Evolutionary conservation across 2,113 vertebrate genomes (phyloP), one percentile per base, ranked within the genome.

Genomic region (Tylochromis polylepis): DNA sequence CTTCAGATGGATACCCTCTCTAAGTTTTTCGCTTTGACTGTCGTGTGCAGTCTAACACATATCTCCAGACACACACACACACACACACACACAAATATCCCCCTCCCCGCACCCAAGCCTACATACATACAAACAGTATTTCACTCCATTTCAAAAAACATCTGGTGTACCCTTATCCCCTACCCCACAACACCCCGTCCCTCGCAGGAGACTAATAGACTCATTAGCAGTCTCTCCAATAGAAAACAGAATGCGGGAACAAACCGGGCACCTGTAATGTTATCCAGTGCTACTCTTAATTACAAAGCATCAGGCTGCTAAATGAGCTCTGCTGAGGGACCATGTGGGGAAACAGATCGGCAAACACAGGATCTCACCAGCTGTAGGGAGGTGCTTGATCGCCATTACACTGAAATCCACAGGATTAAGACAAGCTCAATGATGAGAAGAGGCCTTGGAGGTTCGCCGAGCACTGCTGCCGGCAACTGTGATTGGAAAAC

Each of bases 141-240:
- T 85, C 62, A 85, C 51, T 60, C 36, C 65, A 95, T 95, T 89
- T 93, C 90, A 95, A 46, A 86, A 94, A 95, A 95, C 94, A 95
- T 93, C 95, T 97, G 92, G 56, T 24, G 38, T 84, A 75, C 72
- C 82, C 46, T 86, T 94, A 93, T 70, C 82, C 81, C 27, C 18
- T 5, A 72, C n/a, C 11, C 5, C 78, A 38, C 5, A 20, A 49
- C 56, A 43, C 22, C 41, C 55, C 31, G 58, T 90, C 95, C 89
- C 91, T 94, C 85, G 87, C 90, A 92, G 93, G 93, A 96, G 96
- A 96, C 85, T 95, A 95, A 94, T 83, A 89, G 89, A 95, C 89
- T 96, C 83, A 86, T 96, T 96, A 95, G 94, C 85, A 87, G 15
- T 79, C 83, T 88, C 83, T 94, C 89, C 83, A 81, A 89, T 93